Evolutionary conservation across 2,797 vertebrate species (phyloP).

Genomic region (Anguilla pacifica): DNA sequence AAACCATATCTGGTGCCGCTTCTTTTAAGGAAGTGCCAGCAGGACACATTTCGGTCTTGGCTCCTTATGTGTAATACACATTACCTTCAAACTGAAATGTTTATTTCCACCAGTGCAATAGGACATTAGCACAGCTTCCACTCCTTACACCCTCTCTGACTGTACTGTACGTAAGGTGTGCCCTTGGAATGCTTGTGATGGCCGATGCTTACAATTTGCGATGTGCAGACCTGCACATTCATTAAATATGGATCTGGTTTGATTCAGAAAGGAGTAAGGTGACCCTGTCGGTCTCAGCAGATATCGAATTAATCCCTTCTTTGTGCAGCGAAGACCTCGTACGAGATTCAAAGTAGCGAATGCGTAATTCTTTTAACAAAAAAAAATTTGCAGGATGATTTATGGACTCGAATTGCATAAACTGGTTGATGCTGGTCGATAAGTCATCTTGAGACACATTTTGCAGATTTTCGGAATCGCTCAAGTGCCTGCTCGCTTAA

Average conservation of each 20-base stretch:
- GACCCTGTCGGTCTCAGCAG: not conserved
- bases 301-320: not conserved
- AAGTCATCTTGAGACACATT: not conserved
- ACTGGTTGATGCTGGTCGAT: not conserved
- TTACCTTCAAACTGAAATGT: not conserved
- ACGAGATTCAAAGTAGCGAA: not conserved
- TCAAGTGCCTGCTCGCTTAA: not conserved
- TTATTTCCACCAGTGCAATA: not conserved
- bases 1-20: not conserved
- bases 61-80: not conserved
- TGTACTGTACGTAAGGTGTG: not conserved
- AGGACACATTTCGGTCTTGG: not conserved
- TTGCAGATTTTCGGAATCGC: not conserved
- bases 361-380: not conserved
- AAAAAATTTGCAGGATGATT: not conserved
- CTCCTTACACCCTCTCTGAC: not conserved
- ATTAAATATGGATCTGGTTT: not conserved
- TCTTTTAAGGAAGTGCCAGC: not conserved
- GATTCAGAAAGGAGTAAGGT: not conserved
- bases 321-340: not conserved
- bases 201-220: not conserved
- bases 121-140: not conserved
- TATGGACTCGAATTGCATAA: not conserved
- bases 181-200: not conserved
- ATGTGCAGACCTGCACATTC: not conserved